Conservation (phyloP, 2,113 vertebrate species). For the Cricetomys ansorgei region DNA sequence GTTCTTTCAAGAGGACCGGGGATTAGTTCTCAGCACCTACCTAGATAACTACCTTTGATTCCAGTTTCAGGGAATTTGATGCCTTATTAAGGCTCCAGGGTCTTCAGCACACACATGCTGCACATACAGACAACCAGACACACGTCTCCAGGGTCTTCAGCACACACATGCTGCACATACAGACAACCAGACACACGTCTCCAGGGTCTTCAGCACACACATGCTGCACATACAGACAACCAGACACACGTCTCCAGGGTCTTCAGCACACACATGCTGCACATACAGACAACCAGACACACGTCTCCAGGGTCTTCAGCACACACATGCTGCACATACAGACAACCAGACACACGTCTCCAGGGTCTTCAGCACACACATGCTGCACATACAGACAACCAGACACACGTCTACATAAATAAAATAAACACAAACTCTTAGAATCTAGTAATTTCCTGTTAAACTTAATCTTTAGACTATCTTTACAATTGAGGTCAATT, state of each 20-base stretch:
- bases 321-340: background rate
- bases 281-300: too few relatives aligned
- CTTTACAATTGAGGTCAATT: background rate
- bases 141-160: background rate
- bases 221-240: background rate
- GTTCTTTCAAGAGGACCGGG: background rate
- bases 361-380: background rate
- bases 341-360: background rate
- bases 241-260: background rate
- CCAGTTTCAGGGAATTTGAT: background rate
- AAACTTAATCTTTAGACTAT: background rate
- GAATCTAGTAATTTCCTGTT: background rate
- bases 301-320: background rate
- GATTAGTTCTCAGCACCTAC: background rate
- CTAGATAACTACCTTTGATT: background rate
- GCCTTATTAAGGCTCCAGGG: background rate
- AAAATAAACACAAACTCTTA: background rate
- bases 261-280: background rate
- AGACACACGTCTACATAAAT: background rate
- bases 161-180: background rate
- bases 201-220: background rate
- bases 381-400: background rate
- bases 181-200: too few relatives aligned
- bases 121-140: too few relatives aligned
- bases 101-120: background rate